Base-by-base conservation (phyloP, 2,888 invertebrate species). In the Caenorhabditis plicata region DNA sequence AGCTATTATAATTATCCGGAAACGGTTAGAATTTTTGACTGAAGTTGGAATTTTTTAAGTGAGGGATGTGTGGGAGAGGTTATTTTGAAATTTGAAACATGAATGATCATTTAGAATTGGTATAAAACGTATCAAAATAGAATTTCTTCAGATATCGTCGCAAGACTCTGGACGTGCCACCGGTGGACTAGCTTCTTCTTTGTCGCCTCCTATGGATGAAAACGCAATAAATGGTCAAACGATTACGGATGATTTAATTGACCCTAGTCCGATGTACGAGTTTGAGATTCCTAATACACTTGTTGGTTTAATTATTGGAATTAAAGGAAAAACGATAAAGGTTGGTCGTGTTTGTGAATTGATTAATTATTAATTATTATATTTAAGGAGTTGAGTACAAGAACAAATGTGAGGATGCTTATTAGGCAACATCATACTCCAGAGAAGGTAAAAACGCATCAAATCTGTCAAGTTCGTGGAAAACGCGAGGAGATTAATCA, bases 281-380 rank as follows among this genome's bases (percentile, higher is more conserved):
- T 81, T 81, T 55, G 81, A 81, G 51, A 75, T 81, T 31, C 81
- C 81, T 17, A 77, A 81, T 57, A 71, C 73, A 29, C 65, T 81
- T 31, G 81, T 81, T 44, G 81, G 81, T 17, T 66, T 81, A 20
- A 70, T 81, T 20, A 81, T 81, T 43, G 81, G 81, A 20, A 62
- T 77, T 38, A 74, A 78, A 46, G 81, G 81, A 43, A 77, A 76
- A 56, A 81, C 80, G 15, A 77, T 81, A 33, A 74, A 73, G 68
- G 78, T 78, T 38, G 15, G 68, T 43, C 5, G 93, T 15, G 15
- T 25, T 43, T 41, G 22, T 32, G 20, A 35, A 29, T 41, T 11
- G 19, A 27, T 36, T 42, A 19, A 20, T 1, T 25, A 31, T 38
- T 15, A 22, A 31, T 22, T 31, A 23, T 13, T 15, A 26, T 43